Evolutionary conservation across 2,113 vertebrate genomes (phyloP).

Genomic region (Campylomormyrus tamandua): DNA sequence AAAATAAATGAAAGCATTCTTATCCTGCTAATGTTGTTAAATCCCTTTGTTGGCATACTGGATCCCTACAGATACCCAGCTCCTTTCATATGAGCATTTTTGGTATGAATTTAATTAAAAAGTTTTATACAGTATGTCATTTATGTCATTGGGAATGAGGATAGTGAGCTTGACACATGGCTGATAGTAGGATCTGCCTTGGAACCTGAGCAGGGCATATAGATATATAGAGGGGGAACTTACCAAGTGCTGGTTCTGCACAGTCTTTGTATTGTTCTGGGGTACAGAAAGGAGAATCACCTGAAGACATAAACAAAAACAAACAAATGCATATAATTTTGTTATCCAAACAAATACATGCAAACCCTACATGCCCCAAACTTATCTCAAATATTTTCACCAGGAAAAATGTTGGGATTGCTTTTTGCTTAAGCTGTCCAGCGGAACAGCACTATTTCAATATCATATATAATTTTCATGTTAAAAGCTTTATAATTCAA

Average conservation of each 20-base stretch:
- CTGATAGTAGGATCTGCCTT: background rate
- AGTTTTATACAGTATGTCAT: background rate
- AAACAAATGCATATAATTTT: background rate
- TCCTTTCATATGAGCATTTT: background rate
- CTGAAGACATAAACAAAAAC: slow-evolving; percentile 52
- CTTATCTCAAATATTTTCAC: background rate
- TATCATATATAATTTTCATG: background rate
- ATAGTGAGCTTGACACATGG: background rate
- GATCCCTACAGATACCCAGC: background rate
- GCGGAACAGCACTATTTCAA: background rate
- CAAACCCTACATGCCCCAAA: background rate
- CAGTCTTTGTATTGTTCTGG: slow-evolving; percentile 98
- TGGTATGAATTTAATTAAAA: background rate
- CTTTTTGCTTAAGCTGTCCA: background rate
- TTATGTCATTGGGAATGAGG: background rate
- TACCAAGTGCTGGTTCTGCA: slow-evolving; percentile 89
- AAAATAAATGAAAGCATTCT: background rate
- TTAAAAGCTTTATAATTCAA: background rate
- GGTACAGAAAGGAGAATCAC: slow-evolving; percentile 93
- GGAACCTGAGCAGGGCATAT: background rate
- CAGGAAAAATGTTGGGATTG: background rate
- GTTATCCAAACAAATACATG: background rate
- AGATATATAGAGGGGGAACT: slow-evolving; percentile 39
- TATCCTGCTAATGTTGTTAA: background rate
- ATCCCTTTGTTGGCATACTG: background rate